Evolutionary conservation across 2,888 invertebrate genomes (phyloP).

Genomic region (Drosophila cracens): DNA sequence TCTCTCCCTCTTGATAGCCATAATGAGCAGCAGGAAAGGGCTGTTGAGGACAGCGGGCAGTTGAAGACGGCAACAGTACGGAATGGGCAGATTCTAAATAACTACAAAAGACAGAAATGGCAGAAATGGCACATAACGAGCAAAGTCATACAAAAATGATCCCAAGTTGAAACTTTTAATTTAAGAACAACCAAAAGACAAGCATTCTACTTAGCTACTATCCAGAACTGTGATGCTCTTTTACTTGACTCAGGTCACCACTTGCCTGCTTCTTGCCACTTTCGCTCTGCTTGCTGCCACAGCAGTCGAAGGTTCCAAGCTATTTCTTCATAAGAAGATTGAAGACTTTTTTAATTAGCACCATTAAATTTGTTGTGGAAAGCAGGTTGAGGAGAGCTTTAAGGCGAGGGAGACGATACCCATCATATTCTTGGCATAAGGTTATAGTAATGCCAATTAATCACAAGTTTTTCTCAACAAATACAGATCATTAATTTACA

Average conservation of each 20-base stretch:
- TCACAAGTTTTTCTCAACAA: neutral
- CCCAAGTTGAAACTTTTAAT: slow-evolving; percentile 35
- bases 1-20: slow-evolving; percentile 18
- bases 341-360: slow-evolving; percentile 6
- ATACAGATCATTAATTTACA: neutral
- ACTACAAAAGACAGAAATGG: slow-evolving; percentile 33
- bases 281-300: slow-evolving; percentile 1
- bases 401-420: neutral
- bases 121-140: slow-evolving; percentile 33
- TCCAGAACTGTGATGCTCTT: neutral
- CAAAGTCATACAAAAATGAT: slow-evolving; percentile 32
- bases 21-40: slow-evolving; percentile 57
- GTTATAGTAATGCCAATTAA: neutral
- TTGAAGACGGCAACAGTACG: neutral
- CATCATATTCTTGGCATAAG: neutral
- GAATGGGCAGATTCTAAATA: slow-evolving; percentile 22
- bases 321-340: slow-evolving; percentile 3
- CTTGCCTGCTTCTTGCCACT: neutral
- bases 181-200: neutral
- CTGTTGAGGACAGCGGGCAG: neutral
- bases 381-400: neutral
- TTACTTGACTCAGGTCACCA: slow-evolving; percentile 4
- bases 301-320: neutral
- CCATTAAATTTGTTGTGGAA: neutral
- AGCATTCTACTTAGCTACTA: slow-evolving; percentile 9